Percentiles rank a stretch among this genome's conserved stretches.
Evolutionary conservation across 2,113 vertebrate species (phyloP).

Genomic region (Actenoides hombroni): DNA sequence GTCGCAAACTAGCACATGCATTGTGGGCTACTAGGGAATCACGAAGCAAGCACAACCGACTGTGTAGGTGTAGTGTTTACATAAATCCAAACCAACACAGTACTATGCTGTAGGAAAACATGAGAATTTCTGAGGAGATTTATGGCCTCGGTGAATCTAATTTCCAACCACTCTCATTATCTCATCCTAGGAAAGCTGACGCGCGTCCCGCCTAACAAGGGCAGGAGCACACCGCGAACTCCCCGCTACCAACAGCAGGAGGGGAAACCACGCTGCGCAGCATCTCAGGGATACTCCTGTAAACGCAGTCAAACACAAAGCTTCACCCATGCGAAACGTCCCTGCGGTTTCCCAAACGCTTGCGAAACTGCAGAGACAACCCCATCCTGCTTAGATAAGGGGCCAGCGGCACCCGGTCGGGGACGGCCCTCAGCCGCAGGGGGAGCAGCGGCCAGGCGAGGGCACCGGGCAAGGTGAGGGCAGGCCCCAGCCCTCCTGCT

Average conservation of each 20-base stretch:
- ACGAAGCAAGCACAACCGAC: not conserved
- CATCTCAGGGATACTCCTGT: not conserved
- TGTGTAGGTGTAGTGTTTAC: not conserved
- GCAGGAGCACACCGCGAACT: not conserved
- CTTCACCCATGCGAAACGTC: not conserved
- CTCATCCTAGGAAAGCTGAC: not conserved
- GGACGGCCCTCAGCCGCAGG: not conserved
- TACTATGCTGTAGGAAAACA: not conserved
- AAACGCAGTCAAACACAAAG: not conserved
- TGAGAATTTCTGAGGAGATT: not conserved
- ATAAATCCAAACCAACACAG: not conserved
- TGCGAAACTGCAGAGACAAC: slow-evolving; percentile 21
- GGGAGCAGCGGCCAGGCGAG: not conserved
- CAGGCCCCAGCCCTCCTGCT: not conserved
- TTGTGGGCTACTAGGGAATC: not conserved
- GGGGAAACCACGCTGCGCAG: not conserved
- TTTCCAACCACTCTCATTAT: not conserved
- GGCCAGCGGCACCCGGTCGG: not conserved
- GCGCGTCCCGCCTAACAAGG: not conserved
- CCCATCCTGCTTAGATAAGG: not conserved
- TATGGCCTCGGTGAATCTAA: not conserved
- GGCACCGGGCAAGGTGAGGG: not conserved
- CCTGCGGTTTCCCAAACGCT: slow-evolving; percentile 3
- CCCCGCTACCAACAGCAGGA: not conserved
- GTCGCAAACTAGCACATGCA: not conserved